phyloP scores from a whole-genome alignment of 35 echinoderm and acorn worm species.

The Diadema setosum region DNA sequence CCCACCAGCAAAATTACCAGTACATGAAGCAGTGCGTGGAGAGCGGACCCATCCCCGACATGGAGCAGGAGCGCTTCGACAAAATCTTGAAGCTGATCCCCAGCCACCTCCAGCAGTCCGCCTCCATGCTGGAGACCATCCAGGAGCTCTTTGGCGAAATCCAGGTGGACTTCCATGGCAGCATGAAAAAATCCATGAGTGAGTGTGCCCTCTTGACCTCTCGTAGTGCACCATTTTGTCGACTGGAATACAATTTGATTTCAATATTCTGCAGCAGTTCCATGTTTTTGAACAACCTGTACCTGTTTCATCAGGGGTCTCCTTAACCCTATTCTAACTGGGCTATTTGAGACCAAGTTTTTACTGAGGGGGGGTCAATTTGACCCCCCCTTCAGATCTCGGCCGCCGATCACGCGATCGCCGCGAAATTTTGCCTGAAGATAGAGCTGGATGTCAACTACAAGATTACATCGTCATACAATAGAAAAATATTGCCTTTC shows the following conservation, averaged over 20 bases:
- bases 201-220: neutral
- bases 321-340: too few relatives aligned
- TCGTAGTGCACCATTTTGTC: neutral
- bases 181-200: constrained; percentile 99
- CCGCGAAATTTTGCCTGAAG: too few relatives aligned
- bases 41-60: constrained; percentile 68
- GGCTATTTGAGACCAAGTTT: too few relatives aligned
- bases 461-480: too few relatives aligned
- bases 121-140: constrained; percentile 69
- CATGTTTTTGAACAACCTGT: neutral
- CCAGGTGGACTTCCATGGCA: constrained; percentile 65
- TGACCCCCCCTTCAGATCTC: too few relatives aligned
- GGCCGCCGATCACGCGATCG: too few relatives aligned
- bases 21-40: constrained; percentile 97
- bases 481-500: too few relatives aligned
- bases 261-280: neutral
- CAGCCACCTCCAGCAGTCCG: constrained; percentile 29
- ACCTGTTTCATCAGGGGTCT: too few relatives aligned
- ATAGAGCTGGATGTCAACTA: too few relatives aligned
- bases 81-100: constrained; percentile 75
- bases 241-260: neutral
- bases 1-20: constrained; percentile 89
- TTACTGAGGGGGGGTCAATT: too few relatives aligned
- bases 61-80: constrained; percentile 80
- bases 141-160: constrained; percentile 80